Conservation (phyloP, 2,797 vertebrate species). For the Hafferia zeledoni region DNA sequence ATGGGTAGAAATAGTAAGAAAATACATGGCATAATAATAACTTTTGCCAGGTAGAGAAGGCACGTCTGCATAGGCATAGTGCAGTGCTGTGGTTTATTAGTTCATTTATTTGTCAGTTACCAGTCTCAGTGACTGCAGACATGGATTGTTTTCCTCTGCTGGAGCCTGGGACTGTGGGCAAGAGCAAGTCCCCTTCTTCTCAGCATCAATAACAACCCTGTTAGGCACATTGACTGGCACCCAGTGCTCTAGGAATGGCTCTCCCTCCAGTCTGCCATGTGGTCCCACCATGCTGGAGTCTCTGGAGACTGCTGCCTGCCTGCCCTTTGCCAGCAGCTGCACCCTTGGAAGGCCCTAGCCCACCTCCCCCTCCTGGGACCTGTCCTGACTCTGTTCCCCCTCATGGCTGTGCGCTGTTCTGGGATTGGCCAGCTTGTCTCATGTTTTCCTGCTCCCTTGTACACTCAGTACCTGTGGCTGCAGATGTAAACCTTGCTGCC, state of each 20-base stretch:
- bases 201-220: background rate
- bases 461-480: rapidly evolving
- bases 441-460: background rate
- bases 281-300: background rate
- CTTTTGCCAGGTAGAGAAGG: background rate
- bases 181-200: background rate
- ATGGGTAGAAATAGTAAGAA: background rate
- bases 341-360: background rate
- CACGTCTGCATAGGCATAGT: background rate
- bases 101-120: background rate
- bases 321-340: background rate
- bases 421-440: rapidly evolving
- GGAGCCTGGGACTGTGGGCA: background rate
- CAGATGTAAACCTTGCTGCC: background rate
- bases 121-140: background rate
- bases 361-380: rapidly evolving
- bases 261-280: rapidly evolving
- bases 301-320: rapidly evolving
- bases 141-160: background rate
- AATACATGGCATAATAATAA: background rate
- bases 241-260: background rate
- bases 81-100: rapidly evolving
- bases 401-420: rapidly evolving
- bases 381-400: rapidly evolving
- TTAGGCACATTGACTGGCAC: too few species aligned